Evolutionary conservation across 1,140 invertebrate species (phyloP).

Genomic region (Ips nitidus): DNA sequence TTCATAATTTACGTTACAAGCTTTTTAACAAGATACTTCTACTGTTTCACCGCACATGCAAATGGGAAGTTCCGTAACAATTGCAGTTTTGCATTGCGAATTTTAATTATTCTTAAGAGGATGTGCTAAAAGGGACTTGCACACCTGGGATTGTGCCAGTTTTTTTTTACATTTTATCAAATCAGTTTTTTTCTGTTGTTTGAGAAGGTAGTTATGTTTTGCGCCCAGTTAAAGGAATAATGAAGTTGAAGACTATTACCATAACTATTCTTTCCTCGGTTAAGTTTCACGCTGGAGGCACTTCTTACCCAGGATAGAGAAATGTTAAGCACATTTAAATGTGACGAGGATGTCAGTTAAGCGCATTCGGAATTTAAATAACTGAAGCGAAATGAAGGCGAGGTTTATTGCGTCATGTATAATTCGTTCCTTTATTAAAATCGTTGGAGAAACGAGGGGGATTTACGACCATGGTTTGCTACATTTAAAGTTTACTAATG

Average conservation of each 20-base stretch:
- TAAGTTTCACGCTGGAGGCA: constrained; percentile 20
- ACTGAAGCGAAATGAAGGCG: constrained; percentile 7
- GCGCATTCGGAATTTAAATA: constrained; percentile 18
- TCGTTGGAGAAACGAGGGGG: background rate
- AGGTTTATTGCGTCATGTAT: constrained; percentile 12
- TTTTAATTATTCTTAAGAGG: constrained; percentile 21
- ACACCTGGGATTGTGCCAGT: no score
- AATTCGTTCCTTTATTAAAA: constrained; percentile 15
- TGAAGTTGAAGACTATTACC: constrained; percentile 13
- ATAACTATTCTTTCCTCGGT: constrained; percentile 24
- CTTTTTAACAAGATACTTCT: constrained; percentile 15
- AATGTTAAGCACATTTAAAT: constrained; percentile 26
- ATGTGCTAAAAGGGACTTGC: background rate
- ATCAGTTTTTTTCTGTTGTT: no score
- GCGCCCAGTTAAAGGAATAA: background rate
- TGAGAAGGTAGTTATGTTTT: no score
- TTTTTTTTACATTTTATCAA: no score
- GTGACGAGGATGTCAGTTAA: constrained; percentile 21
- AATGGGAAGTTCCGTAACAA: constrained; percentile 18
- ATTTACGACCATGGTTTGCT: background rate
- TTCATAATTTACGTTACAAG: constrained; percentile 5
- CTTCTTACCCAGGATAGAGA: constrained; percentile 19
- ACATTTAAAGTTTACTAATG: background rate
- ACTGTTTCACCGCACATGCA: constrained; percentile 13
- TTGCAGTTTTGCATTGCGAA: constrained; percentile 13